Conservation (phyloP, 2,888 invertebrate species). For the Drosophila conformis region DNA sequence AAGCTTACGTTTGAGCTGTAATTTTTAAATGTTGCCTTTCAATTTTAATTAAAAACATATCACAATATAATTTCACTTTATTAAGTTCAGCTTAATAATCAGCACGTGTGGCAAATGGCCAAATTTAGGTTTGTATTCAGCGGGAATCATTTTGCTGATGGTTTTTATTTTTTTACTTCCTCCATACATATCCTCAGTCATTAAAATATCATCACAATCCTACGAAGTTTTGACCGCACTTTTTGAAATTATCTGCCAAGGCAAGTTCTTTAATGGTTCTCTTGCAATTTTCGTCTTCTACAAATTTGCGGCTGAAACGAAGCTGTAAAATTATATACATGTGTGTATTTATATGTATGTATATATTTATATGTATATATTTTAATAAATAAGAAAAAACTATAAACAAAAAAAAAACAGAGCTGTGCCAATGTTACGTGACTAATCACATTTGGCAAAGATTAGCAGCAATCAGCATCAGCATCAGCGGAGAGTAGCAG, state of each 20-base stretch:
- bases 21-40: not conserved
- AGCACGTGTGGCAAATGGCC: not conserved
- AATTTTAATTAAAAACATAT: not conserved
- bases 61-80: not conserved
- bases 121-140: not conserved
- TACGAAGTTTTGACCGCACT: conserved; percentile 32
- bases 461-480: conserved; percentile 80
- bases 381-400: conserved; percentile 5
- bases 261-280: conserved; percentile 43
- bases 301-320: conserved; percentile 12
- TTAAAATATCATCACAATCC: conserved; percentile 38
- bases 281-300: conserved; percentile 22
- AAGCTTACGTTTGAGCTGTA: not conserved
- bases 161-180: not conserved
- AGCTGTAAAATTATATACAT: conserved; percentile 13
- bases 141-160: not conserved
- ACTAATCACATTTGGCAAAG: conserved; percentile 80
- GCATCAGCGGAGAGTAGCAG: conserved; percentile 58
- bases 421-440: conserved; percentile 74
- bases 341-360: not conserved
- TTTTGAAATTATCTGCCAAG: conserved; percentile 18
- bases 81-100: not conserved
- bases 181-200: conserved; percentile 20
- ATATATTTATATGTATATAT: conserved; percentile 5
- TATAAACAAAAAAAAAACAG: conserved; percentile 3